phyloP scores from a whole-genome alignment of 1,140 invertebrate species.

The Dendrolimus punctatus region DNA sequence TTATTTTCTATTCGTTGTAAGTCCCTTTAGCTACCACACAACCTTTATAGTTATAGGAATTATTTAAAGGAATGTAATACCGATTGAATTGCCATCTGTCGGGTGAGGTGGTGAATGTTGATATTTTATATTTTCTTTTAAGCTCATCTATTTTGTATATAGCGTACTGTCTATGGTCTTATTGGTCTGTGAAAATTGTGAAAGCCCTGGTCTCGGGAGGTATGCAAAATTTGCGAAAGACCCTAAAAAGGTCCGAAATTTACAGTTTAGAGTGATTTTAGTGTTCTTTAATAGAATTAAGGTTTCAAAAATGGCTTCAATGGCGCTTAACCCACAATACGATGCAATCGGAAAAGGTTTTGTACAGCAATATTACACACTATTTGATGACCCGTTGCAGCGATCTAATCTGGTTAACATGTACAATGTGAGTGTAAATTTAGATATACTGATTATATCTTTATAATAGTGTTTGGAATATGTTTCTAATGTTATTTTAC shows the following conservation, averaged over 20 bases:
- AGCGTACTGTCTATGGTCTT: too few relatives aligned
- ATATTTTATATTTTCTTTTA: too few relatives aligned
- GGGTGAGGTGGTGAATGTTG: too few relatives aligned
- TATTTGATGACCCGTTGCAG: constrained; percentile 90
- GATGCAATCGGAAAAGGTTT: constrained; percentile 94
- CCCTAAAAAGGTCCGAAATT: constrained; percentile 29
- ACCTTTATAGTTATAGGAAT: too few relatives aligned
- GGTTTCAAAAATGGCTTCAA: constrained; percentile 54
- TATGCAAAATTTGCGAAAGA: constrained; percentile 22
- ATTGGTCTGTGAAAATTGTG: too few relatives aligned
- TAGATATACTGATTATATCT: background rate
- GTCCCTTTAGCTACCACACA: too few relatives aligned
- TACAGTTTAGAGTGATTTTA: constrained; percentile 27
- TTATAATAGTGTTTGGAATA: background rate
- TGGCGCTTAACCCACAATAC: constrained; percentile 91
- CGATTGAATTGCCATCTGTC: too few relatives aligned
- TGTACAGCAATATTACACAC: constrained; percentile 92
- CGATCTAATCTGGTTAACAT: constrained; percentile 88
- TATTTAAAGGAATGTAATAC: too few relatives aligned
- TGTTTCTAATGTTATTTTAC: constrained; percentile 1
- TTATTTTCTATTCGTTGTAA: too few relatives aligned
- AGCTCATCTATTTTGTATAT: too few relatives aligned
- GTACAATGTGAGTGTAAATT: constrained; percentile 87
- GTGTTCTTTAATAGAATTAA: constrained; percentile 26
- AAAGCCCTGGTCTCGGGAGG: too few relatives aligned